phyloP scores from a whole-genome alignment of 2,797 vertebrate species.

The Rhinichthys osculus region DNA sequence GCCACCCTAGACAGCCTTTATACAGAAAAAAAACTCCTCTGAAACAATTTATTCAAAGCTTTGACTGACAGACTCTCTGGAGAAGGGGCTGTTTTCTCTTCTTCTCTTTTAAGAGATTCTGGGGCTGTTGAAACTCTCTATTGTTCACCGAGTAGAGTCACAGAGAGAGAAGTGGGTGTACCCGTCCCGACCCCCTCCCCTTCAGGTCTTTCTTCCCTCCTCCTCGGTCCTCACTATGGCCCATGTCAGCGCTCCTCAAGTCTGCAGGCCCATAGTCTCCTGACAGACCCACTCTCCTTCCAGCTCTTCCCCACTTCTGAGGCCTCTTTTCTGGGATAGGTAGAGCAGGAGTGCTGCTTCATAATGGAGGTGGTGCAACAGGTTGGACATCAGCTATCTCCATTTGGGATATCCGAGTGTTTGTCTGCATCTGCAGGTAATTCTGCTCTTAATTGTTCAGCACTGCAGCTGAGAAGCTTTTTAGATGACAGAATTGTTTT shows the following conservation, averaged over 20 bases:
- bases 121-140: conserved; percentile 65
- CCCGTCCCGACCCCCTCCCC: conserved; percentile 38
- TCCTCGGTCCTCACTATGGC: conserved; percentile 80
- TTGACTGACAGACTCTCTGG: conserved; percentile 18
- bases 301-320: conserved; percentile 56
- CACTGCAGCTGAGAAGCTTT: neutral
- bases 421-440: conserved; percentile 79
- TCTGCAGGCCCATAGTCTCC: conserved; percentile 69
- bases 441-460: conserved; percentile 39
- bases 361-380: conserved; percentile 78
- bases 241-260: conserved; percentile 75
- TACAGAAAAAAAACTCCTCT: neutral
- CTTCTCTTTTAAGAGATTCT: conserved; percentile 66
- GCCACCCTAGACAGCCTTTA: neutral
- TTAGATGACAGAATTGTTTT: conserved; percentile 1
- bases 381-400: conserved; percentile 64
- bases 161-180: conserved; percentile 66
- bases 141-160: conserved; percentile 60
- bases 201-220: conserved; percentile 9
- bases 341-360: conserved; percentile 46
- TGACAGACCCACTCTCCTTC: conserved; percentile 49
- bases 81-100: conserved; percentile 31
- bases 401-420: conserved; percentile 74
- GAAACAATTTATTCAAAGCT: conserved; percentile 10
- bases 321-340: conserved; percentile 57